Evolutionary conservation across 2,888 invertebrate species (phyloP), one percentile per base, ranked within the genome.

Genomic region (Agapostemon virescens): DNA sequence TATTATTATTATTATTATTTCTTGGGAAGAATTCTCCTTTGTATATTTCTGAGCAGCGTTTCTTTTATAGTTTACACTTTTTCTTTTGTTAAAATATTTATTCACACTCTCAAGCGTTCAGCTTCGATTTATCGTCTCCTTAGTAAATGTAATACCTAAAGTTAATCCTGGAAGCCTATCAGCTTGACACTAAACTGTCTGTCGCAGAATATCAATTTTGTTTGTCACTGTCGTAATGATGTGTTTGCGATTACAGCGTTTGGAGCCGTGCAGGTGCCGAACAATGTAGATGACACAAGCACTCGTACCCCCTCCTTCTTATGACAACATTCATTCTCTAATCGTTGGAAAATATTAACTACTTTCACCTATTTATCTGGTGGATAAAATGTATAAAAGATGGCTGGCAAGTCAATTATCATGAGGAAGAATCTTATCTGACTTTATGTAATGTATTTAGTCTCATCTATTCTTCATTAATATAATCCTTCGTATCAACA

Each of bases 321-420:
- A 81, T 85, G 75, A 81, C 84, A 79, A 85, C 87, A 87, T 86
- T 84, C 90, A 88, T 87, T 90, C 88, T 89, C 90, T 92, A 92
- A 90, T 92, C 91, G 89, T 92, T 92, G 92, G 92, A 92, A 92
- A 92, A 92, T 92, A 92, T 91, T 91, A 91, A 89, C 92, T 92
- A 91, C 90, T 90, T 91, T 92, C 91, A 89, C 90, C 89, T 91
- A 91, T 90, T 90, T 90, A 89, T 87, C 88, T 90, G 90, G 86
- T 90, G 89, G 90, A 91, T 92, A 91, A 91, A 92, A 91, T 89
- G 91, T 92, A 92, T 92, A 92, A 92, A 92, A 92, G 91, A 92
- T 92, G 92, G 92, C 91, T 92, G 92, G 92, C 92, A 92, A 92
- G 92, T 92, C 90, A 90, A 90, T 91, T 90, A 89, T 90, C 89